Evolutionary conservation across 2,888 invertebrate species (phyloP).

Genomic region (Falcaria lacertinaria): DNA sequence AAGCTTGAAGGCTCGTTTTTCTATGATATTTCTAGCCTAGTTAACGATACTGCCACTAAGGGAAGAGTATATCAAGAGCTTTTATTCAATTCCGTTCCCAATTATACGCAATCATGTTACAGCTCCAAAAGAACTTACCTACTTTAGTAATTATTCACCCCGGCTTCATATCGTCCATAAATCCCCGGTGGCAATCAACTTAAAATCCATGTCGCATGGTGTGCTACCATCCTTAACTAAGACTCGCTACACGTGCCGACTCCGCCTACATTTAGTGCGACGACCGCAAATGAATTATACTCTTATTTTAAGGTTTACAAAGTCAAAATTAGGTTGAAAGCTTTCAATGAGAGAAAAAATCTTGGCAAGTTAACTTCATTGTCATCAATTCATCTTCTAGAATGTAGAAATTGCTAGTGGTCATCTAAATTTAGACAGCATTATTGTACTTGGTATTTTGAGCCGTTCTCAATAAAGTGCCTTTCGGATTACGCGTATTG

Average conservation of each 20-base stretch:
- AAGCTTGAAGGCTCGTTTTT: too few species aligned
- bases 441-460: too few species aligned
- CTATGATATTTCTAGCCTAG: too few species aligned
- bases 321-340: neutral
- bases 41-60: too few species aligned
- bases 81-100: too few species aligned
- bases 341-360: neutral
- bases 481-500: too few species aligned
- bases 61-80: too few species aligned
- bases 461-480: too few species aligned
- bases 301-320: slow-evolving; percentile 12
- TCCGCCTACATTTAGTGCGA: slow-evolving; percentile 57
- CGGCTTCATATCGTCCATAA: slow-evolving; percentile 41
- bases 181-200: slow-evolving; percentile 64
- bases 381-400: too few species aligned
- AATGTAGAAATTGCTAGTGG: too few species aligned
- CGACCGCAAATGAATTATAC: slow-evolving; percentile 38
- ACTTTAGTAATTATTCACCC: slow-evolving; percentile 47
- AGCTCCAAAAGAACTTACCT: slow-evolving; percentile 16
- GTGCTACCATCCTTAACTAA: slow-evolving; percentile 67
- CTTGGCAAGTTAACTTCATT: too few species aligned
- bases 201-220: slow-evolving; percentile 63
- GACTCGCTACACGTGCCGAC: slow-evolving; percentile 61
- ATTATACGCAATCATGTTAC: slow-evolving; percentile 11
- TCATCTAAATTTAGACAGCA: too few species aligned